Evolutionary conservation across 2,888 invertebrate species (phyloP), one percentile per base, ranked within the genome.

Genomic region (Euphydryas editha): DNA sequence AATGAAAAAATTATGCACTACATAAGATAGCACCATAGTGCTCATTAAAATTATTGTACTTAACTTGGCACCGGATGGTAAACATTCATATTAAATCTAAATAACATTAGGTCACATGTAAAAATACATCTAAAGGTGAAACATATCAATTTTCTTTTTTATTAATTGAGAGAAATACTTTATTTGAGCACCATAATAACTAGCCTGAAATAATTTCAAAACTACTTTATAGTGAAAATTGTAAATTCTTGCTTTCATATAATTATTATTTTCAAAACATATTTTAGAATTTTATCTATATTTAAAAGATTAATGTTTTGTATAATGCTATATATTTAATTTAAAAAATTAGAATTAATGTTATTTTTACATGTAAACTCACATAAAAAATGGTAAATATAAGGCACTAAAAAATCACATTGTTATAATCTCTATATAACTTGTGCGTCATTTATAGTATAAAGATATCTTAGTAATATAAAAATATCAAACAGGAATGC

Each of bases 21-120:
- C 62, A 65, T 58, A 57, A 62, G 55, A 60, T 51, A 67, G 67
- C 69, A 71, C 74, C 67, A 69, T 42, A 46, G 69, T 68, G 67
- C 65, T 63, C 24, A 30, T 57, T 49, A 66, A 74, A 70, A 64
- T 67, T 73, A 75, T 75, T 75, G 75, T 80, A 77, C 73, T 77
- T 74, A 79, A 80, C 86, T 90, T 90, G 90, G 90, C 90, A 90
- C 90, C 84, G 83, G 62, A 76, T 85, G 86, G 85, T 87, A 84
- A 85, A 82, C 78, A 76, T 62, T 65, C 20, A 56, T 55, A 67
- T 60, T 49, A 68, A 62, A 69, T 59, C 67, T 62, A 65, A 66
- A 49, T 57, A 36, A 59, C 56, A 51, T 68, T 47, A 60, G 55
- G 49, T 17, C 58, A 62, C 46, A 54, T 49, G 58, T 44, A 58